Base-by-base conservation (phyloP, 1,140 invertebrate species). In the Drosophila asahinai region DNA sequence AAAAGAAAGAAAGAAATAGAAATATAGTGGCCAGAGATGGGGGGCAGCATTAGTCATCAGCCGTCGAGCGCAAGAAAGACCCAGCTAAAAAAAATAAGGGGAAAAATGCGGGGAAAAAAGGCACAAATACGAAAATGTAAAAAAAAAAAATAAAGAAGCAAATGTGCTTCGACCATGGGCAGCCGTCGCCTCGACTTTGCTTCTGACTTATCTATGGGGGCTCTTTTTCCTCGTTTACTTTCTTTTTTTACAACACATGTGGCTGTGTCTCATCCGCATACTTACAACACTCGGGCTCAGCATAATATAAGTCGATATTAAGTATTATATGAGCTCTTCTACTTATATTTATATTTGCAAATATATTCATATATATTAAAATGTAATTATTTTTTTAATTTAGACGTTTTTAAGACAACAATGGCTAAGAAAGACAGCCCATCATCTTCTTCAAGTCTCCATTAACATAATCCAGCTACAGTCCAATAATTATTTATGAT, bases 181-280 rank as follows among this genome's bases (percentile, higher is more conserved):
- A 42, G 43, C n/a, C 64, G 68, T 73, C 38, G 55, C 71, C 71
- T 73, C 71, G 68, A 73, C 71, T 73, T 73, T 73, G 71, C 55
- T 25, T 73, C 19, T 61, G 71, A 60, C 70, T 73, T 73, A 73
- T 73, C 70, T 72, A 49, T 51, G 52, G 51, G 66, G 61, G 48
- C 33, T 48, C 17, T 40, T 30, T 40, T 15, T 6, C 27, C 45
- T 7, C 36, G 38, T 14, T 61, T 43, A 22, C 55, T 19, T 11
- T 15, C 12, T 38, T 51, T 40, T 71, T 72, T 59, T 58, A 38
- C 49, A 60, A 43, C 40, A 49, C 43, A 68, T 67, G 62, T 68
- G 66, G 36, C 45, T 40, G 65, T 22, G 43, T 45, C 38, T 59
- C 54, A 65, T 60, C 33, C 49, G 61, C 48, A 57, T 40, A 64